phyloP scores from a whole-genome alignment of 2,888 invertebrate species.

The Hemithea aestivaria region DNA sequence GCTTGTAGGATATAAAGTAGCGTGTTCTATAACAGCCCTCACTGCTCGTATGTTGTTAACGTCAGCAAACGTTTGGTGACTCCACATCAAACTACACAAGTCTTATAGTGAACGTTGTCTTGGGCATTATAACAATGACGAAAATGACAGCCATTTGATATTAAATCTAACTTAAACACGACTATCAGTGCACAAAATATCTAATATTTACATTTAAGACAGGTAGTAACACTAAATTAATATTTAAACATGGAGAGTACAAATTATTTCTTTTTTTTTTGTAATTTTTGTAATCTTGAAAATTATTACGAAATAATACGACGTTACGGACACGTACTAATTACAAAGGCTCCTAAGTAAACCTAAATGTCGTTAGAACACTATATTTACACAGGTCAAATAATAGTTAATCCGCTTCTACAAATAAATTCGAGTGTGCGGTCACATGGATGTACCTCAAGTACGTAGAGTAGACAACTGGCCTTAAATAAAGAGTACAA shows the following conservation, averaged over 20 bases:
- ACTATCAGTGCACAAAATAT: constrained; percentile 72
- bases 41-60: constrained; percentile 9
- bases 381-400: constrained; percentile 26
- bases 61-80: constrained; percentile 36
- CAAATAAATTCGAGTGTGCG: constrained; percentile 42
- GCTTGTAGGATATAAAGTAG: too few relatives aligned
- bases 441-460: constrained; percentile 36
- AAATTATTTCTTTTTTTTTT: constrained; percentile 49
- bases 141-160: constrained; percentile 67
- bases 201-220: constrained; percentile 65
- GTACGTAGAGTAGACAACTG: constrained; percentile 46
- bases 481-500: constrained; percentile 41
- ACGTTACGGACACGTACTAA: constrained; percentile 59
- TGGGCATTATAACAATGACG: constrained; percentile 48
- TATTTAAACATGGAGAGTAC: constrained; percentile 44
- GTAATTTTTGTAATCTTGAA: constrained; percentile 43
- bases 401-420: constrained; percentile 27
- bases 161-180: constrained; percentile 56
- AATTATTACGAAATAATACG: constrained; percentile 48
- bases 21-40: neutral
- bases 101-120: constrained; percentile 50
- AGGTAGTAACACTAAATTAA: constrained; percentile 50
- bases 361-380: constrained; percentile 20
- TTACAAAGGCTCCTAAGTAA: constrained; percentile 25
- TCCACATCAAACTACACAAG: constrained; percentile 40